Percentiles rank a stretch among this genome's conserved stretches.
phyloP scores from a whole-genome alignment of 1,140 invertebrate species.

The Aphelinus certus region DNA sequence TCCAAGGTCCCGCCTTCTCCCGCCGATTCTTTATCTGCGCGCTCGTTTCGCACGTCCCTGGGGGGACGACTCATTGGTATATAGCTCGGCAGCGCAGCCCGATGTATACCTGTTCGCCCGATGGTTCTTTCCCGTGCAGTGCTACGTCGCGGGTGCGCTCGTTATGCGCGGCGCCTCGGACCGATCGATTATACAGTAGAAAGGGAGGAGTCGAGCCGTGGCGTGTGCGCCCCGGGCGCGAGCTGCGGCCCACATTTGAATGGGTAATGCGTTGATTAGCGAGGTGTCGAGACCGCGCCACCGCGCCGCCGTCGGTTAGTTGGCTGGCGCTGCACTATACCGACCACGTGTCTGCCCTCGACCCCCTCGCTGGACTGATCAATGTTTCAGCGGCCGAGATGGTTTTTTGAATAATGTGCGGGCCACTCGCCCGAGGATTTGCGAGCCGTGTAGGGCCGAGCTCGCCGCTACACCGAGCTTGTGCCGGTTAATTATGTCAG shows the following conservation, averaged over 20 bases:
- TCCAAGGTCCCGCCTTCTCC: not conserved
- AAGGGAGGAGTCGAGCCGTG: not conserved
- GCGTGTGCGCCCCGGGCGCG: conserved; percentile 5
- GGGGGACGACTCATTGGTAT: not conserved
- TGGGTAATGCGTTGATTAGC: not conserved
- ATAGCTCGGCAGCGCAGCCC: too few species aligned
- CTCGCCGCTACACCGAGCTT: too few species aligned
- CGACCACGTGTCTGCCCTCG: too few species aligned
- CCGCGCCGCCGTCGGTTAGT: not conserved
- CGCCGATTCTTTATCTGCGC: not conserved
- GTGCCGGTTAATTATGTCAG: too few species aligned
- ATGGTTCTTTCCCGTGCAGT: too few species aligned
- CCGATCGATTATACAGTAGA: conserved; percentile 19
- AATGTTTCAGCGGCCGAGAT: too few species aligned
- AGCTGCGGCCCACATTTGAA: conserved; percentile 28
- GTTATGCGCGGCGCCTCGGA: conserved; percentile 3
- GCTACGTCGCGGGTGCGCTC: not conserved
- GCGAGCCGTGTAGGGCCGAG: too few species aligned
- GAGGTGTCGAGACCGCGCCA: not conserved
- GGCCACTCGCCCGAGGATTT: too few species aligned
- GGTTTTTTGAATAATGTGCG: too few species aligned
- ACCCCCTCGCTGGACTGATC: too few species aligned
- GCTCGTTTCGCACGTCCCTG: not conserved
- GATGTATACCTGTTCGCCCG: too few species aligned
- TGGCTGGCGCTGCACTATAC: too few species aligned